A percentile compares a stretch with the other conserved stretches of the same genome.
Conservation (phyloP, 2,888 invertebrate species). For the Eupithecia exiguata region DNA sequence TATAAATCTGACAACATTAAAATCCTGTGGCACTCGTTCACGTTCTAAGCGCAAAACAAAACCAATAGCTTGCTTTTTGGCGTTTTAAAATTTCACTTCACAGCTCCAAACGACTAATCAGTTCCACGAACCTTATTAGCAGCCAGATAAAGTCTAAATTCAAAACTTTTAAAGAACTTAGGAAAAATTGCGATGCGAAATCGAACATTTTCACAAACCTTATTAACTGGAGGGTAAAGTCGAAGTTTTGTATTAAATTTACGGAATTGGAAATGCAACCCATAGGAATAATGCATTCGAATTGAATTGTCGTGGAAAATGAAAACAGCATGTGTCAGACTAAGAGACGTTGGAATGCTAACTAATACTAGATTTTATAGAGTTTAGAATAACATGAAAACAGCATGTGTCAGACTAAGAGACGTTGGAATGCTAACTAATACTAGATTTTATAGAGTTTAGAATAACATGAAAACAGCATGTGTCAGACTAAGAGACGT, state of each 20-base stretch:
- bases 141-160: background rate
- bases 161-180: background rate
- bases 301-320: conserved; percentile 23
- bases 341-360: background rate
- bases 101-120: background rate
- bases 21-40: background rate
- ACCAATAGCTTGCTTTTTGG: background rate
- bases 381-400: background rate
- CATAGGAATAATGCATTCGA: conserved; percentile 2
- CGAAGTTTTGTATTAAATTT: background rate
- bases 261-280: background rate
- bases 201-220: background rate
- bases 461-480: no score
- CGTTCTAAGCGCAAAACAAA: background rate
- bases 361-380: background rate
- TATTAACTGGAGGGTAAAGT: background rate
- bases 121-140: background rate
- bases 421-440: no score
- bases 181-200: background rate
- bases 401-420: no score
- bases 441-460: no score
- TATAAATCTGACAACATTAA: background rate
- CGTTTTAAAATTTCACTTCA: background rate
- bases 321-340: background rate
- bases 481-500: no score